These are phyloP conservation scores for Ditula angustiorana DNA, from an alignment of 2,888 invertebrate species.

Conservation along the genomic window DNA sequence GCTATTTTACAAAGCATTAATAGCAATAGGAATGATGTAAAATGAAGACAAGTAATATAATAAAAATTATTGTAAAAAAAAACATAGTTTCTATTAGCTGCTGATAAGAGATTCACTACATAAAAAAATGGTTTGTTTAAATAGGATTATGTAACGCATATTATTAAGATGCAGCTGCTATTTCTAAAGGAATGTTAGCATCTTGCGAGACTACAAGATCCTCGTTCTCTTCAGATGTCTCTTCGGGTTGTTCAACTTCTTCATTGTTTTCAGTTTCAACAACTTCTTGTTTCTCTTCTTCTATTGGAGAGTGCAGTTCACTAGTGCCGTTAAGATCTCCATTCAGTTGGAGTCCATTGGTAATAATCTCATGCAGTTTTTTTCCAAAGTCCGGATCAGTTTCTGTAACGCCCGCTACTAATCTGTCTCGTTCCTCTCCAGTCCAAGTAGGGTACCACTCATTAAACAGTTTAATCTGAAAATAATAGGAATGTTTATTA, in stretches of 20 bases:
- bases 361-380: slow-evolving; percentile 85
- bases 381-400: slow-evolving; percentile 90
- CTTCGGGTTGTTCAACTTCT: slow-evolving; percentile 42
- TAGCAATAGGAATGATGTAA: not conserved
- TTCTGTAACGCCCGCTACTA: slow-evolving; percentile 89
- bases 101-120: slow-evolving; percentile 11
- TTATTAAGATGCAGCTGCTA: slow-evolving; percentile 74
- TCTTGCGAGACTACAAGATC: slow-evolving; percentile 55
- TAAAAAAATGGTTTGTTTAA: not conserved
- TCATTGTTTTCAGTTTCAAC: slow-evolving; percentile 44
- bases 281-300: slow-evolving; percentile 49
- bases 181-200: slow-evolving; percentile 68
- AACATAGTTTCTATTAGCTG: not conserved
- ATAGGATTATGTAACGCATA: slow-evolving; percentile 20
- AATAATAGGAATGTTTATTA: slow-evolving; percentile 32
- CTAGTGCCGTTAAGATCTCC: slow-evolving; percentile 72
- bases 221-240: slow-evolving; percentile 45
- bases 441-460: slow-evolving; percentile 94
- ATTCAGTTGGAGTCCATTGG: slow-evolving; percentile 66
- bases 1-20: slow-evolving; percentile 6
- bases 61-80: not conserved
- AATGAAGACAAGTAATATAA: not conserved
- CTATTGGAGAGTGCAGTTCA: slow-evolving; percentile 59
- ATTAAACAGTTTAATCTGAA: slow-evolving; percentile 91
- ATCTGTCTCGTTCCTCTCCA: slow-evolving; percentile 88